Percentiles rank a stretch among this genome's conserved stretches.
Evolutionary conservation across 2,113 vertebrate species (phyloP).

Genomic region (Pangasianodon gigas): DNA sequence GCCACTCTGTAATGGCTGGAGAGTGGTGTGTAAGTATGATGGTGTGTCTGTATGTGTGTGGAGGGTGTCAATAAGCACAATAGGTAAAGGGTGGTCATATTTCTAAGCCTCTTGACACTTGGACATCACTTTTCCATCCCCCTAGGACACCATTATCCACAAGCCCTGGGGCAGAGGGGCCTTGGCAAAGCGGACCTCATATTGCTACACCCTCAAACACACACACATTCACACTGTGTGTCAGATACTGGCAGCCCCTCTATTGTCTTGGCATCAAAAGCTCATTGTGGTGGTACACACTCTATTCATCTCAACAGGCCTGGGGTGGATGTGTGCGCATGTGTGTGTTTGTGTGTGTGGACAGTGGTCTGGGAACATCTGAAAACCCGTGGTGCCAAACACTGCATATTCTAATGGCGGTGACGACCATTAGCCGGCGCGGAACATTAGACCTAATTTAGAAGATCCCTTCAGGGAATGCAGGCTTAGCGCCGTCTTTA

Average conservation of each 20-base stretch:
- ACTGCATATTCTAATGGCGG: conserved; percentile 75
- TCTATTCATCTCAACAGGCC: conserved; percentile 75
- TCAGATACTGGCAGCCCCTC: conserved; percentile 72
- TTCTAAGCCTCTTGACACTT: conserved; percentile 77
- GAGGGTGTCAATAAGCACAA: conserved; percentile 62
- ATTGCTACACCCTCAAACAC: conserved; percentile 71
- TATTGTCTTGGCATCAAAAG: conserved; percentile 85
- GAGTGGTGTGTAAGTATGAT: conserved; percentile 24
- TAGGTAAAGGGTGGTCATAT: conserved; percentile 62
- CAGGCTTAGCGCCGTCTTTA: conserved; percentile 67
- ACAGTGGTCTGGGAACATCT: conserved; percentile 47
- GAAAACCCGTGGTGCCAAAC: conserved; percentile 64
- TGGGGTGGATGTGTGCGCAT: conserved; percentile 49
- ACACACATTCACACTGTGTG: conserved; percentile 25
- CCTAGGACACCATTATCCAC: conserved; percentile 75
- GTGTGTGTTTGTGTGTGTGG: conserved; percentile 32
- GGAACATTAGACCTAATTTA: conserved; percentile 83
- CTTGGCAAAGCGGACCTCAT: conserved; percentile 72
- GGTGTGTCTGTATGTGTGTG: conserved; percentile 44
- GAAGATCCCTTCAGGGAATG: conserved; percentile 79
- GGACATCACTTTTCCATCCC: conserved; percentile 77
- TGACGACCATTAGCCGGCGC: conserved; percentile 77
- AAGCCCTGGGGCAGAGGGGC: conserved; percentile 66
- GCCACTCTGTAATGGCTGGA: conserved; percentile 65
- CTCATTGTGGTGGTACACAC: conserved; percentile 81